Base-by-base conservation (phyloP, 2,113 vertebrate species). In the Eulacestoma nigropectus region DNA sequence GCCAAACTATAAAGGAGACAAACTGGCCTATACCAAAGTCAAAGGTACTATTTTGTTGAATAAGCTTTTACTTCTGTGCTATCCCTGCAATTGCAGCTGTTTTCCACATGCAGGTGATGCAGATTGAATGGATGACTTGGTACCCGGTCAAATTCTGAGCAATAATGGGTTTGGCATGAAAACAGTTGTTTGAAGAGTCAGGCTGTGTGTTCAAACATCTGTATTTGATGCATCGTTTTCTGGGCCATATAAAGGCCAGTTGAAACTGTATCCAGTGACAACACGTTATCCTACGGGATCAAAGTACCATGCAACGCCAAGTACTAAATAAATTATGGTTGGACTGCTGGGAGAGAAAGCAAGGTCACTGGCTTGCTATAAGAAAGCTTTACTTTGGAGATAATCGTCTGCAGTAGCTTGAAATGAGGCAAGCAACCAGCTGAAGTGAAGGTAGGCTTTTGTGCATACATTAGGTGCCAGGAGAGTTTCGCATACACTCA, bases 391-490 rank as follows among this genome's bases (percentile, higher is more conserved):
- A 18, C 60, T 88, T 92, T 53, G 62, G 52, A 95, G 64, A 90
- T 96, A 95, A 95, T 90, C 92, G 83, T 41, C 44, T 96, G 73
- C 33, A 42, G 47, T 53, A 87, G n/a, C 49, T 90, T 81, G 80
- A 96, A 94, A 96, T 30, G 44, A 93, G 32, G 76, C 56, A 90
- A 92, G 44, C 60, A 75, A 73, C 17, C 12, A 60, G 46, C 75
- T 92, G 72, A 91, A 95, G 41, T 75, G 76, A 86, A 90, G 59
- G 16, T 46, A 56, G 68, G 44, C 44, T 90, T 90, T 93, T 68
- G 60, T 77, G 64, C 64, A 72, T 72, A 64, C 10, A 72, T 92
- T 69, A 81, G 64, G 37, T 44, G 44, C 75, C 72, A 80, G 47
- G 49, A 68, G 47, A 72, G 27, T 60, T 94, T 91, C 83, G 59